Evolutionary conservation across 2,888 invertebrate genomes (phyloP), one percentile per base, ranked within the genome.

Genomic region (Hydropsyche betteni): DNA sequence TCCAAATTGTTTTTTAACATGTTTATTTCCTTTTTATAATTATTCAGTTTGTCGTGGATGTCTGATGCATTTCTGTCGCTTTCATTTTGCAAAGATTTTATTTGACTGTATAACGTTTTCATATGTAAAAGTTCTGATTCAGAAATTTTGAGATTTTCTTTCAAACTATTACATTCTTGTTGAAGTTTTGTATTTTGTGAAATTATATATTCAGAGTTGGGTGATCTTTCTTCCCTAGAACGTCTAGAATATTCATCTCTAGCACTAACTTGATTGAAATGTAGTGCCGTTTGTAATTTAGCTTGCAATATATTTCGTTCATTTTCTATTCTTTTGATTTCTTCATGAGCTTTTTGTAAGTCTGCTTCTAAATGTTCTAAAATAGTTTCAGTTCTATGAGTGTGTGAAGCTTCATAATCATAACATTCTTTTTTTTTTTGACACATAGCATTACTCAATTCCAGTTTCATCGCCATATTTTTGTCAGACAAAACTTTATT

Each of bases 31-130:
- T 88, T 89, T 82, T 93, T 92, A 10, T 89, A 84, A 79, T 89
- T 87, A 55, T 89, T 81, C 52, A 93, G 83, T 83, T 93, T 91
- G 82, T 88, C 89, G 83, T 93, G 93, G 75, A 91, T 87, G 80
- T 93, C 92, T 74, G 88, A 87, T 77, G 92, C 86, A 64, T 92
- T 90, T 81, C 91, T 89, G 83, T 94, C 94, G 4, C 93, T 92
- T 86, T 94, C 93, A 81, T 93, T 89, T 81, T 94, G 93, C 69
- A 93, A 86, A 79, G 91, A 88, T 83, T 93, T 94, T 74, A 85
- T 85, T 83, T 88, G 88, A 81, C 82, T 87, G 75, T 86, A 82
- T 76, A 87, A 80, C 74, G 87, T 86, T 82, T 87, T 87, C 79
- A 87, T 86, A 81, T 85, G 87, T 24, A 88, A 85, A 14, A 86